A percentile compares a stretch with the other conserved stretches of the same genome.
Evolutionary conservation across 2,797 vertebrate genomes (phyloP).

Genomic region (Argentina silus): DNA sequence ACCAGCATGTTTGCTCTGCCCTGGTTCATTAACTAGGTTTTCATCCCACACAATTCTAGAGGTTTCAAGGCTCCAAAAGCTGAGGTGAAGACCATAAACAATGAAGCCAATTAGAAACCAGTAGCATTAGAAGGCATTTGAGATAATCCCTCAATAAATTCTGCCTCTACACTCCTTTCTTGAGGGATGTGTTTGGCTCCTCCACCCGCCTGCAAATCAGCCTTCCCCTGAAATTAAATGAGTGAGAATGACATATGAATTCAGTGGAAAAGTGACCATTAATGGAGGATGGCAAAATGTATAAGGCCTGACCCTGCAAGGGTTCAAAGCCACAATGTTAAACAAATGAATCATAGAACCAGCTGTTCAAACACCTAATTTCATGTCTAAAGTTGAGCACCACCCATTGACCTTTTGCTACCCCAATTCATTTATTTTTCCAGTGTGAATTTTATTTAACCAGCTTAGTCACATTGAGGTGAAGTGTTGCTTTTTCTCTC

Average conservation of each 20-base stretch:
- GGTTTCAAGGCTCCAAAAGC: not conserved
- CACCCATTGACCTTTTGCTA: not conserved
- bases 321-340: conserved; percentile 41
- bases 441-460: not conserved
- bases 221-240: not conserved
- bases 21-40: not conserved
- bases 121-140: not conserved
- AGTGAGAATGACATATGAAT: conserved; percentile 5
- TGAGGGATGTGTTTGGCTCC: not conserved
- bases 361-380: conserved; percentile 39
- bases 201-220: not conserved
- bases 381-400: not conserved
- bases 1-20: not conserved
- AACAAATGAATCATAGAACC: conserved; percentile 43
- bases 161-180: not conserved
- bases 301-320: conserved; percentile 11
- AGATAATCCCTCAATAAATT: not conserved
- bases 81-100: not conserved
- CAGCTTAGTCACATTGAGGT: not conserved
- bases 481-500: not conserved
- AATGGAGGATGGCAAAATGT: conserved; percentile 26
- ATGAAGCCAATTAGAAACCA: conserved; percentile 1
- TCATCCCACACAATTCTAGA: not conserved
- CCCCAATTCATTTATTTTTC: not conserved
- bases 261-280: conserved; percentile 25